phyloP scores from a whole-genome alignment of 2,113 vertebrate genomes.

The Pseudorhombus dupliciocellatus region DNA sequence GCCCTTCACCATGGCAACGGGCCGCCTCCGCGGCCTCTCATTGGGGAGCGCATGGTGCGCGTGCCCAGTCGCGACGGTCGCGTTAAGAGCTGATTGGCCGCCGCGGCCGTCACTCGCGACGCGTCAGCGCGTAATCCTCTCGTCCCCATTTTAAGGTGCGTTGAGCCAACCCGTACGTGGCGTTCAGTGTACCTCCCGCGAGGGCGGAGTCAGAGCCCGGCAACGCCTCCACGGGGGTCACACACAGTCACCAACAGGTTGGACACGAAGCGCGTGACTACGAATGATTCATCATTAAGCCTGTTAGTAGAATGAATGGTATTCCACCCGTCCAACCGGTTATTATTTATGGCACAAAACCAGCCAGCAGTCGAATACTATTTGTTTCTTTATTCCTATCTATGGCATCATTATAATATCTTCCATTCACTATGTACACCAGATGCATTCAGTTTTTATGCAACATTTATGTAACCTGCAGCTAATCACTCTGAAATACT shows the following conservation, averaged over 20 bases:
- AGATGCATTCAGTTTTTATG: too few relatives aligned
- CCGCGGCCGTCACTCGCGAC: slow-evolving; percentile 49
- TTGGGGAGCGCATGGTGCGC: slow-evolving; percentile 47
- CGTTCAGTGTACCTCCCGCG: slow-evolving; percentile 38
- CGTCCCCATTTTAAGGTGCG: slow-evolving; percentile 41
- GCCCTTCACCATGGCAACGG: slow-evolving; percentile 66
- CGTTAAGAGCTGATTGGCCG: slow-evolving; percentile 67
- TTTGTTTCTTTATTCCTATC: not conserved
- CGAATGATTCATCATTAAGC: not conserved
- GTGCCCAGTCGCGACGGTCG: slow-evolving; percentile 37
- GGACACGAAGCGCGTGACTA: too few relatives aligned
- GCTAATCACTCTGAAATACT: too few relatives aligned
- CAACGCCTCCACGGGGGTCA: not conserved
- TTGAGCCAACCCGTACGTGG: slow-evolving; percentile 78
- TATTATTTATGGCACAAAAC: not conserved
- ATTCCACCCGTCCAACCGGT: not conserved
- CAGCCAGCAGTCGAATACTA: too few relatives aligned
- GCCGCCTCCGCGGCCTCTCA: slow-evolving; percentile 39
- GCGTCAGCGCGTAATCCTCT: not conserved
- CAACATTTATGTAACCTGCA: too few relatives aligned
- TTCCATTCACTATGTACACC: not conserved
- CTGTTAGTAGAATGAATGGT: too few relatives aligned
- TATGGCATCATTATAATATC: not conserved
- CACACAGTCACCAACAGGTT: not conserved
- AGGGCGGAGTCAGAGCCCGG: slow-evolving; percentile 25